These are phyloP conservation scores for Poeciliopsis prolifica DNA, from an alignment of 2,113 vertebrate genomes.

Conservation along the genomic window DNA sequence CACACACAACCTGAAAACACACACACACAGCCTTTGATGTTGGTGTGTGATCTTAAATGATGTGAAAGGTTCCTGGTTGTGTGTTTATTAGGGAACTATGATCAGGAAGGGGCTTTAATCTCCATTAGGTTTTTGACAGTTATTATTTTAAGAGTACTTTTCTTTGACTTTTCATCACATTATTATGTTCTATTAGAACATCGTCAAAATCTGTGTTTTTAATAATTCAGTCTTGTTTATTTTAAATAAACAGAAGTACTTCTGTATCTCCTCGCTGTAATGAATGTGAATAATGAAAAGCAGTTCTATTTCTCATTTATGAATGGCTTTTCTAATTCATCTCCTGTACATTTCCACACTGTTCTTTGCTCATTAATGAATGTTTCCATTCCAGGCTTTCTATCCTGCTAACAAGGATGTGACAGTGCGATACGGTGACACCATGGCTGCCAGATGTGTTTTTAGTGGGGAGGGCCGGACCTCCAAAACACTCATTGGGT, in stretches of 20 bases:
- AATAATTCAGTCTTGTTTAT: neutral
- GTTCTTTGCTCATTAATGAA: too few relatives aligned
- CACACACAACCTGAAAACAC: too few relatives aligned
- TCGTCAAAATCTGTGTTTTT: neutral
- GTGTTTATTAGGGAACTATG: too few relatives aligned
- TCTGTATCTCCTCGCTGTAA: neutral
- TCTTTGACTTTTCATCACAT: too few relatives aligned
- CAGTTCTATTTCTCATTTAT: neutral
- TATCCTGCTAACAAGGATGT: slow-evolving; percentile 85
- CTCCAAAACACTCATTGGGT: slow-evolving; percentile 91
- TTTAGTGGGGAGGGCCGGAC: slow-evolving; percentile 92
- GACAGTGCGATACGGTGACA: slow-evolving; percentile 87
- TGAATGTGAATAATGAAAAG: neutral
- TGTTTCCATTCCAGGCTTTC: slow-evolving; percentile 85
- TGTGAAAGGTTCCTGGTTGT: too few relatives aligned
- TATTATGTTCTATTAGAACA: neutral
- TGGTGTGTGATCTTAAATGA: too few relatives aligned
- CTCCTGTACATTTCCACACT: neutral
- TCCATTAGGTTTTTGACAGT: too few relatives aligned
- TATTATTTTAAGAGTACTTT: too few relatives aligned
- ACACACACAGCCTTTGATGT: too few relatives aligned
- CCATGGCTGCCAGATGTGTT: slow-evolving; percentile 90
- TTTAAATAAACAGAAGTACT: neutral
- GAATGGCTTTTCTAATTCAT: neutral
- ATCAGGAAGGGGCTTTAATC: too few relatives aligned